Evolutionary conservation across 1,140 invertebrate species (phyloP).

Genomic region (Philopotamus ludificatus): DNA sequence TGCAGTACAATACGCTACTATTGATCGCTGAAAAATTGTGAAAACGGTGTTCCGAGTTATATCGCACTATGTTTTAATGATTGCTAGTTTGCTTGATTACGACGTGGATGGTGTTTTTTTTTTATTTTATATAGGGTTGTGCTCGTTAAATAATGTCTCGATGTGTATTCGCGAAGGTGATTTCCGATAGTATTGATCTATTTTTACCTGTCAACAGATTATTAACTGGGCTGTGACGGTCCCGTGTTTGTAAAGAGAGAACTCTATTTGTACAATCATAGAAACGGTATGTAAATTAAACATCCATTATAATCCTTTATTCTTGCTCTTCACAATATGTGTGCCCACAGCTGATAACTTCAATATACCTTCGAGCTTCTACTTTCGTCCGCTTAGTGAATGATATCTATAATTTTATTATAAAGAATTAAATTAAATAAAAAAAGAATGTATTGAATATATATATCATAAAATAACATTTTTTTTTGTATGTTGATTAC

Average conservation of each 20-base stretch:
- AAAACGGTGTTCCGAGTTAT: too few species aligned
- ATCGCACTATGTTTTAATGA: too few species aligned
- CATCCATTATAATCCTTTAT: constrained; percentile 33
- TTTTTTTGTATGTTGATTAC: constrained; percentile 34
- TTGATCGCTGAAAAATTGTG: too few species aligned
- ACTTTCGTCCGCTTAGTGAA: constrained; percentile 33
- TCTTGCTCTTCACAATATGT: constrained; percentile 32
- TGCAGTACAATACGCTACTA: too few species aligned
- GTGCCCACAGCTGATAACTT: constrained; percentile 34
- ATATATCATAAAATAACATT: constrained; percentile 28
- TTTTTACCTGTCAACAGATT: constrained; percentile 43
- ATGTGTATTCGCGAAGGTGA: not conserved
- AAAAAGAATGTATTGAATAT: constrained; percentile 15
- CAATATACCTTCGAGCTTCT: constrained; percentile 28
- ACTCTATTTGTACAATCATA: constrained; percentile 27
- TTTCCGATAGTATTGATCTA: constrained; percentile 35
- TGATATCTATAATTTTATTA: constrained; percentile 15
- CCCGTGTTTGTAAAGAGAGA: constrained; percentile 33
- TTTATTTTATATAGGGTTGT: not conserved
- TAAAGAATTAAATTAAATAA: too few species aligned
- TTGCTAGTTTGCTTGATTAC: constrained; percentile 9
- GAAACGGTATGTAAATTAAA: constrained; percentile 41
- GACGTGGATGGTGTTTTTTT: not conserved
- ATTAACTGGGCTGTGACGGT: constrained; percentile 34
- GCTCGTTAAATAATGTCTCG: not conserved